Percentiles rank a stretch among this genome's conserved stretches.
These are phyloP conservation scores for Gavia stellata DNA, from an alignment of 2,113 vertebrate species.

Conservation along the genomic window DNA sequence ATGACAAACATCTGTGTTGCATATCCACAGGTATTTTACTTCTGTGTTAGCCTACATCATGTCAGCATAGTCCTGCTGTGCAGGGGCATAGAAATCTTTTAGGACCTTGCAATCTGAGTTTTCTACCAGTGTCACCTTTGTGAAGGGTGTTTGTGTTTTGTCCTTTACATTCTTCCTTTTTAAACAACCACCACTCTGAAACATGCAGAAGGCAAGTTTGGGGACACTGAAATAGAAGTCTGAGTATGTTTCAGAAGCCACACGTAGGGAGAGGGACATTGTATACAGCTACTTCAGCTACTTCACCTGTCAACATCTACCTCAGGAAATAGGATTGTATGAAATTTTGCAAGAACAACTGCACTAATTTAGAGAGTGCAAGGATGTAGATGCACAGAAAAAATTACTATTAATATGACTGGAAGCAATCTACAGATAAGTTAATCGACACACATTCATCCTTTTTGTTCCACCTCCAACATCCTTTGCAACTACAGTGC, in stretches of 20 bases:
- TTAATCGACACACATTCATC: not conserved
- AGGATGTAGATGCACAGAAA: not conserved
- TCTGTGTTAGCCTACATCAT: not conserved
- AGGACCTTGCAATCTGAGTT: not conserved
- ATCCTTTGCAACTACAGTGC: not conserved
- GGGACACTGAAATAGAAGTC: not conserved
- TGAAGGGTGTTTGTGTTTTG: not conserved
- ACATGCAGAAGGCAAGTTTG: not conserved
- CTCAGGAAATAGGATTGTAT: rapidly evolving
- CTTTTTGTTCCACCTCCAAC: not conserved
- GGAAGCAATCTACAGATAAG: not conserved
- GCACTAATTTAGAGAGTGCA: not conserved
- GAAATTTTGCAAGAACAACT: not conserved
- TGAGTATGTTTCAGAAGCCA: not conserved
- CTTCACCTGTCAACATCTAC: not conserved
- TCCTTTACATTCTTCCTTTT: not conserved
- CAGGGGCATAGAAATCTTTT: not conserved
- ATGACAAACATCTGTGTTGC: not conserved
- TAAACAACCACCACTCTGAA: not conserved
- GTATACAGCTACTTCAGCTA: not conserved
- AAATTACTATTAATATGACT: not conserved
- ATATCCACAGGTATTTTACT: not conserved
- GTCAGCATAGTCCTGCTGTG: not conserved
- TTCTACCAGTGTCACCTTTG: not conserved
- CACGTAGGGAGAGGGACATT: not conserved